Conservation (phyloP, 2,888 invertebrate genomes). For the Tortrix viridana region DNA sequence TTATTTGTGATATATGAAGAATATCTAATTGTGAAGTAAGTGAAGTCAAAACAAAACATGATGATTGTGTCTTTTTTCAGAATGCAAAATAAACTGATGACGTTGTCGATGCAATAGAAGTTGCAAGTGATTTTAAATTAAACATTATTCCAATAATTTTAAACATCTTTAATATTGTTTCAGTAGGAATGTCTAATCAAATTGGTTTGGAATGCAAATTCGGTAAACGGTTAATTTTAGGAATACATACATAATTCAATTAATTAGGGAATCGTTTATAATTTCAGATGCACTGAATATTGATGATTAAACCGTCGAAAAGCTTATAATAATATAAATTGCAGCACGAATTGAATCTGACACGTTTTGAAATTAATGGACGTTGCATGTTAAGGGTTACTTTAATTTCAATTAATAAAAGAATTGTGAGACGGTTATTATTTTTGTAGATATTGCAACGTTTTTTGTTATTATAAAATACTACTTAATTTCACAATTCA, state of each 20-base stretch:
- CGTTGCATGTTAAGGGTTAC: background rate
- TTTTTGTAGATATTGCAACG: too few relatives aligned
- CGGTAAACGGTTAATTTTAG: conserved; percentile 57
- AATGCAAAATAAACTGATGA: too few relatives aligned
- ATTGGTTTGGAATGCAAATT: conserved; percentile 55
- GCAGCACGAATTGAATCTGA: conserved; percentile 12
- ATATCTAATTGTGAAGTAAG: too few relatives aligned
- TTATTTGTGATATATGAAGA: too few relatives aligned
- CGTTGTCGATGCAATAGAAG: background rate
- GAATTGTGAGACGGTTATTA: too few relatives aligned
- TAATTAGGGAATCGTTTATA: conserved; percentile 45
- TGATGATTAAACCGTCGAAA: conserved; percentile 43
- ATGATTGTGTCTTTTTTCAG: too few relatives aligned
- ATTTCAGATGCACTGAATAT: conserved; percentile 53
- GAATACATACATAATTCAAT: conserved; percentile 53
- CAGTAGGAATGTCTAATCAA: conserved; percentile 42
- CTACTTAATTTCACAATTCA: too few relatives aligned
- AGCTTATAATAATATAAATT: conserved; percentile 22
- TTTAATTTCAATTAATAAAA: background rate
- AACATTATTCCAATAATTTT: conserved; percentile 33
- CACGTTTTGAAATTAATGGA: background rate
- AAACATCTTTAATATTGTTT: conserved; percentile 21
- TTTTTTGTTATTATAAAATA: too few relatives aligned
- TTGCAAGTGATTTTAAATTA: conserved; percentile 19
- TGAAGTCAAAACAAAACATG: too few relatives aligned